Conservation (phyloP, 2,797 vertebrate species). For the Lepus oiostolus region DNA sequence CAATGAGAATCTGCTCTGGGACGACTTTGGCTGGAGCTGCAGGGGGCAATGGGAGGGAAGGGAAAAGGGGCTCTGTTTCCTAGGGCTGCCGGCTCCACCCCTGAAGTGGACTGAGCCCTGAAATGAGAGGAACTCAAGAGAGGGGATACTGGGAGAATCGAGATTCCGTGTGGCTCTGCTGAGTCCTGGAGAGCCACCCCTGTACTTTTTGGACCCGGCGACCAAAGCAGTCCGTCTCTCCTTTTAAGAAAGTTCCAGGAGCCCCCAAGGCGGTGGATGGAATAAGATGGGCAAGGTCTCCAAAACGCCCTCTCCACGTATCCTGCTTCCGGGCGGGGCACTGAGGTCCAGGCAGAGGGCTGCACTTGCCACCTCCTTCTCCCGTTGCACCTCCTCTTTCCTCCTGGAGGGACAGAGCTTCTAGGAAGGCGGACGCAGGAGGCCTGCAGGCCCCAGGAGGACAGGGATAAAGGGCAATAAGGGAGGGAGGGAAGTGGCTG, state of each 20-base stretch:
- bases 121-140: neutral
- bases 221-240: neutral
- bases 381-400: neutral
- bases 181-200: neutral
- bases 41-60: neutral
- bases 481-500: constrained; percentile 77
- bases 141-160: neutral
- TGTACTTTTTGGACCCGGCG: neutral
- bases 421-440: constrained; percentile 45
- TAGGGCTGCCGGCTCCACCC: neutral
- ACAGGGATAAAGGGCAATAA: constrained; percentile 73
- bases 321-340: no score
- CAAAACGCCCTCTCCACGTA: neutral
- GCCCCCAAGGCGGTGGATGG: neutral
- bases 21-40: neutral
- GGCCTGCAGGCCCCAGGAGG: constrained; percentile 30
- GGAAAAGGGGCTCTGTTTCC: neutral
- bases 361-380: neutral
- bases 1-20: constrained; percentile 3
- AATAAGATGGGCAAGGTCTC: neutral
- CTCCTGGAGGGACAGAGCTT: constrained; percentile 30
- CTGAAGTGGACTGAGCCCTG: neutral
- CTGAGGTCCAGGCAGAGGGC: no score
- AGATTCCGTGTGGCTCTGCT: neutral
- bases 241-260: neutral